phyloP scores from a whole-genome alignment of 1,140 invertebrate species.

The Acromyrmex echinatior region DNA sequence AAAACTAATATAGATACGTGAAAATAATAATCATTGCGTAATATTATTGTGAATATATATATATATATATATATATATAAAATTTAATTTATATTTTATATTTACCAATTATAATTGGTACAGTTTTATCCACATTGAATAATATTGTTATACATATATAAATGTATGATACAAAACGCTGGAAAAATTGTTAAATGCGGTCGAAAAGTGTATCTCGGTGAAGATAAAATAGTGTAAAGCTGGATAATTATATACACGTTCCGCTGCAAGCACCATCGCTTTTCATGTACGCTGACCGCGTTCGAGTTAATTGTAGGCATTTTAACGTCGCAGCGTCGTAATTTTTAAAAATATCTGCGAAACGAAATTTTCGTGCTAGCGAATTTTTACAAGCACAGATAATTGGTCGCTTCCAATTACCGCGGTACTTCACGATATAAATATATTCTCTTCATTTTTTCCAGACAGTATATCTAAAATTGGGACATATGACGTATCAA shows the following conservation, averaged over 20 bases:
- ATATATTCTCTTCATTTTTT: background rate
- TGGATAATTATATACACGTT: constrained; percentile 12
- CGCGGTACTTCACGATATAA: background rate
- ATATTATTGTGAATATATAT: background rate
- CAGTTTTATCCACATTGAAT: background rate
- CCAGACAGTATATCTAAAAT: too few species aligned
- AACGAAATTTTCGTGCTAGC: constrained; percentile 11
- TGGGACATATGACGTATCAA: too few species aligned
- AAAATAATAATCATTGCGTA: constrained; percentile 6
- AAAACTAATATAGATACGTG: background rate
- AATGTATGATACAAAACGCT: background rate
- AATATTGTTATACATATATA: background rate
- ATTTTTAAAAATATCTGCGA: constrained; percentile 5
- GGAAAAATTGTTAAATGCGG: background rate
- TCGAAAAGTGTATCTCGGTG: background rate
- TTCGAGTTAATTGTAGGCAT: constrained; percentile 36
- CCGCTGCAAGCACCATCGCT: background rate
- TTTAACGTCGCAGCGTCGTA: background rate
- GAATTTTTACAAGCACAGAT: constrained; percentile 25
- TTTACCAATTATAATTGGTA: background rate
- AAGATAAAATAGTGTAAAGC: constrained; percentile 25
- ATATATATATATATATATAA: too few species aligned
- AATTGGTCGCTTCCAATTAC: constrained; percentile 11
- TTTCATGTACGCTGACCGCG: constrained; percentile 22
- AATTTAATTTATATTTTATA: background rate